Evolutionary conservation across 2,888 invertebrate species (phyloP), one percentile per base, ranked within the genome.

Genomic region (Microctonus brassicae): DNA sequence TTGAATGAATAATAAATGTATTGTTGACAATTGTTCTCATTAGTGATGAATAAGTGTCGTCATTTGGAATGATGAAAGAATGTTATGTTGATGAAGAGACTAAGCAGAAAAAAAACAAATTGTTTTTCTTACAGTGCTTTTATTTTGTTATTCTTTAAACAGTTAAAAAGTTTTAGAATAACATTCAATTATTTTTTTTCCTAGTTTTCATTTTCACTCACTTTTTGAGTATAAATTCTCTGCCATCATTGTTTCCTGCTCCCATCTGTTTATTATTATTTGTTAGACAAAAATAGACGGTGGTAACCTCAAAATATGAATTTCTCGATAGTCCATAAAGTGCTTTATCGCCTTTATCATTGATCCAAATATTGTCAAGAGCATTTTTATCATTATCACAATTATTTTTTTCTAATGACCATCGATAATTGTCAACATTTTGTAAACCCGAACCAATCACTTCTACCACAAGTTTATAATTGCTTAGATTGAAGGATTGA

Each of bases 211-310:
- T 64, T 36, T 53, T 53, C 33, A 82, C 85, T 85, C 77, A 85
- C 85, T 78, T 73, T 53, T 79, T 65, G 61, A 53, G 76, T 69
- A 74, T 9, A 74, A 70, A 60, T 73, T 74, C 33, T 82, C 71
- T 58, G 79, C 75, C 68, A 81, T 78, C 65, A 79, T 78, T 63
- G 73, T 73, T 70, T 83, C 84, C 67, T 84, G 82, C 77, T 80
- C 82, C 69, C 82, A 84, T 75, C 52, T 74, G 77, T 70, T 76
- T 36, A 64, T 55, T 42, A 63, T 62, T 63, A 75, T 68, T 76
- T 75, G 74, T 75, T 76, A 78, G 76, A 77, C 85, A 86, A 75
- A 86, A 83, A 81, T 85, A 85, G 77, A 64, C 72, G 24, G 53
- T 76, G 63, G 78, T 80, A 81, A 82, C 79, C 79, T 82, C 80